Evolutionary conservation across 1,140 invertebrate genomes (phyloP).

Genomic region (Drosophila navojoa): DNA sequence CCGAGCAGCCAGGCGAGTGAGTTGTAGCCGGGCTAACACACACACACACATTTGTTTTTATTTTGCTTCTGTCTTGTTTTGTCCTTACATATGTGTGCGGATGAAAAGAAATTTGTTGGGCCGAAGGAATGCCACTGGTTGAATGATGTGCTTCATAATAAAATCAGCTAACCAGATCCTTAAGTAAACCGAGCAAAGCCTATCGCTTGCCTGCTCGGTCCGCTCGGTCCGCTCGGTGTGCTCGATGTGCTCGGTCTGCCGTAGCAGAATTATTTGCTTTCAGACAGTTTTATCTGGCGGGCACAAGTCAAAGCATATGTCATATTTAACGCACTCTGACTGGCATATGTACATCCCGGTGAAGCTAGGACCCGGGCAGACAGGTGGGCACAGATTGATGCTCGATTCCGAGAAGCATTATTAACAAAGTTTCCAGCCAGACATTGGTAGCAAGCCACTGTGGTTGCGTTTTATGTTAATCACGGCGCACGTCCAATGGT

Average conservation of each 20-base stretch:
- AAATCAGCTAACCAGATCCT: constrained; percentile 69
- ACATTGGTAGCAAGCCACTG: constrained; percentile 62
- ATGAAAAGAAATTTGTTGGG: constrained; percentile 52
- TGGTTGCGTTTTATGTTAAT: constrained; percentile 70
- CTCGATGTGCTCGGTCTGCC: constrained; percentile 43
- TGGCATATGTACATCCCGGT: neutral
- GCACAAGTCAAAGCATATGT: constrained; percentile 75
- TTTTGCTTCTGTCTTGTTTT: constrained; percentile 3
- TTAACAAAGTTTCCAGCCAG: constrained; percentile 68
- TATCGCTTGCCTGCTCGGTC: constrained; percentile 35
- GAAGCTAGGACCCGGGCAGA: neutral
- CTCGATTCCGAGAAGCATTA: constrained; percentile 51
- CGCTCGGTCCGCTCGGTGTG: constrained; percentile 12
- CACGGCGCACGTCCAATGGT: constrained; percentile 50
- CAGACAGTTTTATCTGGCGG: constrained; percentile 73
- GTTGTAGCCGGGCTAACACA: constrained; percentile 1
- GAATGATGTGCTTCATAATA: constrained; percentile 81
- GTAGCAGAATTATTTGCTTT: constrained; percentile 70
- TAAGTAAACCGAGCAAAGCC: constrained; percentile 64
- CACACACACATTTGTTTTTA: neutral
- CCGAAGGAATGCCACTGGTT: constrained; percentile 63
- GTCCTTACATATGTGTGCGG: constrained; percentile 33
- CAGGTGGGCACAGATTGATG: constrained; percentile 58
- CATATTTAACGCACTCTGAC: constrained; percentile 67
- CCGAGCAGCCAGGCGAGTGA: neutral